These are phyloP conservation scores for Crocodylus rhombifer DNA, from an alignment of 2,797 vertebrate species.

Conservation along the genomic window DNA sequence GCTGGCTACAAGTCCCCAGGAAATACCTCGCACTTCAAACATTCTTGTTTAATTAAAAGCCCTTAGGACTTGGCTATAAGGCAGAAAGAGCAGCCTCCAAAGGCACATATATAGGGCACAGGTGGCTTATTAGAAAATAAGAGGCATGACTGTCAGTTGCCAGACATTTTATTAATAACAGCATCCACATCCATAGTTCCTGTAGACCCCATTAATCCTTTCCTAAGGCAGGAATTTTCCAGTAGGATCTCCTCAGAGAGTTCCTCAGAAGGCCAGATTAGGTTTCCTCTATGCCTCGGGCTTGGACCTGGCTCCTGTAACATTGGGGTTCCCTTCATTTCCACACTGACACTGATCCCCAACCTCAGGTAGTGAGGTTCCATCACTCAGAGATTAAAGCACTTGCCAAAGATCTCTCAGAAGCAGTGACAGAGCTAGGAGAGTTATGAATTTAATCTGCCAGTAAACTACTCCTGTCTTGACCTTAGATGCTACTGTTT, in stretches of 20 bases:
- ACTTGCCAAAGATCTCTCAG: neutral
- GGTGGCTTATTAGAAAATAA: neutral
- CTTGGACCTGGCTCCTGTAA: neutral
- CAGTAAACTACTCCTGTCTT: too few relatives aligned
- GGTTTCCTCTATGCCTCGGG: neutral
- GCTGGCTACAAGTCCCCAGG: neutral
- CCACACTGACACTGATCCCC: neutral
- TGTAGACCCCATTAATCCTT: neutral
- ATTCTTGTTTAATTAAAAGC: neutral
- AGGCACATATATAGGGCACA: neutral
- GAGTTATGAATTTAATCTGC: neutral
- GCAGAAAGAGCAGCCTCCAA: neutral
- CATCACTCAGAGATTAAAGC: neutral
- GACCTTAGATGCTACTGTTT: neutral
- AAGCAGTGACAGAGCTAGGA: neutral
- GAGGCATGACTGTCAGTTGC: neutral
- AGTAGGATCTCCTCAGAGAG: neutral
- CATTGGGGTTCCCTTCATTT: neutral
- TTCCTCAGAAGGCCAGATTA: conserved; percentile 18
- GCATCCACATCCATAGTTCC: neutral
- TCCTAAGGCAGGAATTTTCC: neutral
- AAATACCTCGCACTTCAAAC: conserved; percentile 1
- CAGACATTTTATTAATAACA: neutral
- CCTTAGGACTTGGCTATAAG: neutral
- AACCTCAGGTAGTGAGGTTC: neutral